A percentile compares a stretch with the other conserved stretches of the same genome.
phyloP scores from a whole-genome alignment of 2,797 vertebrate genomes.

The Melanotaenia pygmaea region DNA sequence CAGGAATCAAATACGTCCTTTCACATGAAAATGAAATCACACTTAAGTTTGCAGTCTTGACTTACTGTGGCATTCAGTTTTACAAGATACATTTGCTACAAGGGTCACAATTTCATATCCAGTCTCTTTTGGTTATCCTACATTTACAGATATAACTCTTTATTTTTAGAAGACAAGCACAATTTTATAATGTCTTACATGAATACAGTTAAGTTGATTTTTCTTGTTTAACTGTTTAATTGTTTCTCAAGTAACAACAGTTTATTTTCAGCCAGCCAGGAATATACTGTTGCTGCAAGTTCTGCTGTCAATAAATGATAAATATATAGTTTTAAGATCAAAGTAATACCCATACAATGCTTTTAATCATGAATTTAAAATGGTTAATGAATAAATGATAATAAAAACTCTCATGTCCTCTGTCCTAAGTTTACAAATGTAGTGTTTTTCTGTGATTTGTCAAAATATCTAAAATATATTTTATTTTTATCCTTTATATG shows the following conservation, averaged over 20 bases:
- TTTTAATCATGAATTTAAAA: too few relatives aligned
- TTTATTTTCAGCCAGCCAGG: background rate
- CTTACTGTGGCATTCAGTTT: background rate
- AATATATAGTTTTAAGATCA: too few relatives aligned
- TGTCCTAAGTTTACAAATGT: too few relatives aligned
- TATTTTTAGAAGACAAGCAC: background rate
- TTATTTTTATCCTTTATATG: too few relatives aligned
- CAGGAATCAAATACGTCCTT: background rate
- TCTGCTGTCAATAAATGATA: background rate
- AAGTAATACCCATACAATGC: too few relatives aligned
- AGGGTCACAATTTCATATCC: background rate
- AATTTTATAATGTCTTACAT: background rate
- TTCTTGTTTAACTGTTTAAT: background rate
- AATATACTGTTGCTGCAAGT: background rate
- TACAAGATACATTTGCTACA: too few relatives aligned
- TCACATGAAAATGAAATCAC: background rate
- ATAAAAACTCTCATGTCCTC: too few relatives aligned
- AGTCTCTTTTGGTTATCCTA: background rate
- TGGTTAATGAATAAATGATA: too few relatives aligned
- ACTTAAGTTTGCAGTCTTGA: background rate
- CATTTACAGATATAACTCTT: background rate
- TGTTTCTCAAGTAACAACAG: too few relatives aligned
- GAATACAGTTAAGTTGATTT: background rate
- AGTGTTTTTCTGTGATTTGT: too few relatives aligned
- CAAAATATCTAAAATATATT: too few relatives aligned